A percentile compares a stretch with the other conserved stretches of the same genome.
Evolutionary conservation across 2,888 invertebrate genomes (phyloP).

Genomic region (Ferrisia virgata): DNA sequence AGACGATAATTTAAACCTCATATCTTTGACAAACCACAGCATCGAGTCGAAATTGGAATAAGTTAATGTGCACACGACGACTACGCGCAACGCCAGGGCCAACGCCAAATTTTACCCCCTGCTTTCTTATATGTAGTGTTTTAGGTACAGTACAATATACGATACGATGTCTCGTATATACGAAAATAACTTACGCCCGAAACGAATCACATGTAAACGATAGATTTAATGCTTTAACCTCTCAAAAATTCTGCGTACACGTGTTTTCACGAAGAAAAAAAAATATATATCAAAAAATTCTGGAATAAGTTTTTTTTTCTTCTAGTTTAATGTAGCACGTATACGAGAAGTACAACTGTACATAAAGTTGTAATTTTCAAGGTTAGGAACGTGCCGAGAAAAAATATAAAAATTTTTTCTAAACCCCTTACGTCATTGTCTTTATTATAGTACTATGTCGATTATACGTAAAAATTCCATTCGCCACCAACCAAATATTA

Average conservation of each 20-base stretch:
- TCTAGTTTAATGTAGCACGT: too few relatives aligned
- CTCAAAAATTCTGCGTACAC: neutral
- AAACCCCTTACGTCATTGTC: neutral
- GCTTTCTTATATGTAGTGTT: too few relatives aligned
- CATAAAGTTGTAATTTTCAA: neutral
- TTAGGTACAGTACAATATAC: too few relatives aligned
- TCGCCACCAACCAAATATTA: neutral
- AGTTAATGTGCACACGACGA: conserved; percentile 20
- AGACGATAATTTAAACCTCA: neutral
- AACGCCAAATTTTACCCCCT: neutral
- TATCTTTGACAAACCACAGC: neutral
- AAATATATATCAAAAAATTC: neutral
- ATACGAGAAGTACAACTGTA: too few relatives aligned
- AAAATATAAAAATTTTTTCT: neutral
- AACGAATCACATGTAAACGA: neutral
- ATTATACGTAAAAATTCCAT: neutral
- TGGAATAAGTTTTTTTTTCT: neutral
- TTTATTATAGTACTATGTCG: neutral
- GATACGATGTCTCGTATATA: neutral
- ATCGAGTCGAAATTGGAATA: neutral
- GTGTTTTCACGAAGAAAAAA: neutral
- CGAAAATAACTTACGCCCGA: conserved; percentile 16
- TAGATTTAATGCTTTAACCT: neutral
- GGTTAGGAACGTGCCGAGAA: too few relatives aligned
- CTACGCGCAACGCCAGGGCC: neutral